A percentile compares a stretch with the other conserved stretches of the same genome.
phyloP scores from a whole-genome alignment of 2,797 vertebrate genomes.

The Sebastiscus tertius region DNA sequence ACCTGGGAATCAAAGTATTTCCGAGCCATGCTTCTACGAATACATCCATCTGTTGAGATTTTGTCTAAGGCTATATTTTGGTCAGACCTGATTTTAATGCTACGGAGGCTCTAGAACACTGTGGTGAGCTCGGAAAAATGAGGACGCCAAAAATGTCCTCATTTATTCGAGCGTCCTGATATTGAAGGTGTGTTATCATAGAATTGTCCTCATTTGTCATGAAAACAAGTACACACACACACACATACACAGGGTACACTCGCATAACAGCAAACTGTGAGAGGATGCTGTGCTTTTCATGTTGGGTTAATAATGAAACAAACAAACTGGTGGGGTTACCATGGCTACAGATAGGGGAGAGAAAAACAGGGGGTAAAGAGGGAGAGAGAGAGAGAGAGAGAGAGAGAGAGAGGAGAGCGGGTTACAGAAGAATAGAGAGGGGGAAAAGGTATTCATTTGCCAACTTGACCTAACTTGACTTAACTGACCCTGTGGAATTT shows the following conservation, averaged over 20 bases:
- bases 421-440: neutral
- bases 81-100: too few species aligned
- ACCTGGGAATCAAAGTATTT: too few species aligned
- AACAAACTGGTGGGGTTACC: slow-evolving; percentile 8
- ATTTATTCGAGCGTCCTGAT: too few species aligned
- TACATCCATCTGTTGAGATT: too few species aligned
- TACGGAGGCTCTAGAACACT: too few species aligned
- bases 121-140: too few species aligned
- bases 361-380: neutral
- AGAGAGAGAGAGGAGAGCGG: neutral
- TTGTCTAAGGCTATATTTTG: too few species aligned
- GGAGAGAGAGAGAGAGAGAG: neutral
- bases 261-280: neutral
- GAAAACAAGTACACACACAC: neutral
- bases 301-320: slow-evolving; percentile 34
- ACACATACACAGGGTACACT: neutral
- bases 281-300: neutral
- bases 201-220: too few species aligned
- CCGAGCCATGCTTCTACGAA: too few species aligned
- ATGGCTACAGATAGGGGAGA: slow-evolving; percentile 13
- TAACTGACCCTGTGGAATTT: neutral
- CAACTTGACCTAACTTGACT: neutral
- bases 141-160: accelerated
- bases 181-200: too few species aligned
- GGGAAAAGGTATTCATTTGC: neutral